Base-by-base conservation (phyloP, 92 coral and sea anemone genomes). In the Virgularia gustaviana region DNA sequence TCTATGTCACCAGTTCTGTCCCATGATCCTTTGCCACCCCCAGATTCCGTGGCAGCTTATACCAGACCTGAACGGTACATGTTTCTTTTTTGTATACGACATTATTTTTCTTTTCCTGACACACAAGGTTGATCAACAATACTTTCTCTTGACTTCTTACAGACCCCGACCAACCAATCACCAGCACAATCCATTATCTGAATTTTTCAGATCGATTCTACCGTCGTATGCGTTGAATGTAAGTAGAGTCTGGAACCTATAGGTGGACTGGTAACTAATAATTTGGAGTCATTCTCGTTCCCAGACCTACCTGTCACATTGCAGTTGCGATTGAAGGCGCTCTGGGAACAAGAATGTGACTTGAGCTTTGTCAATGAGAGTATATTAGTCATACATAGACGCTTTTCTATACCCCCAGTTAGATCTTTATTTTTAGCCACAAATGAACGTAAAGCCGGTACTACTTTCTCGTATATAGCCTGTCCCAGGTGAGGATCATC, bases 11-110 rank as follows among this genome's bases (percentile, higher is more conserved):
- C 98, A 32, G 79, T 92, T 52, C 63, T 92, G 90, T 92, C 98
- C 11, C 82, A 92, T 55, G 98, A 89, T 45, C 98, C 98, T 9
- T 62, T 92, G 33, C 98, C 98, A 18, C 98, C 98, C 19, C 60
- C 53, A 41, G 94, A 92, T 66, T 92, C 98, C n/a, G 56, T 87
- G 19, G 75, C 92, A 49, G 86, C 87, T 36, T 92, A 92, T 80
- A 63, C 82, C 0, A 84, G 96, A 33, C 96, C 96, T 38, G 81
- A 78, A 57, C 84, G 96, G 90, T 85, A 38, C 55, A 15, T 47
- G 3, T 47, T 47, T 47, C n/a, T 5, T 5, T 47, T 47, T 4
- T 47, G n/a, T 47, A 15, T 4, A 4, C 22, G 6, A 47, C 55
- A 4, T 47, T 47, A 19, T 19, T 15, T 4, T 15, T 47, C n/a